Conservation (phyloP, 2,888 invertebrate genomes). For the Epinotia brunnichana region DNA sequence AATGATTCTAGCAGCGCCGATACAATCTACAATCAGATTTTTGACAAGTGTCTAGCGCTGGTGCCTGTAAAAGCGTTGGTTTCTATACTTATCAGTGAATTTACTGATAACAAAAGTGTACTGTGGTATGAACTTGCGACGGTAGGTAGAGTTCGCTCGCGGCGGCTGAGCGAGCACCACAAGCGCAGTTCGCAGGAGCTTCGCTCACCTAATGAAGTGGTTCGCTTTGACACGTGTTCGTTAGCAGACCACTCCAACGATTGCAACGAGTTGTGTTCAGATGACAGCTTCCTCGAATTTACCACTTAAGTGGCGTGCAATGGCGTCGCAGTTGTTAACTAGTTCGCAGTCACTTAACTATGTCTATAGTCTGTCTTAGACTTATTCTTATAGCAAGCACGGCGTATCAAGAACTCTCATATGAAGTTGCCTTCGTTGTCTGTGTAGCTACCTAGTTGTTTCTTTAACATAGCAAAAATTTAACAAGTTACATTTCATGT, state of each 20-base stretch:
- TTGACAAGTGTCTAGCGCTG: not conserved
- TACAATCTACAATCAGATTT: not conserved
- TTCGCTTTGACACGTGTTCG: constrained; percentile 83
- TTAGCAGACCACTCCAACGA: constrained; percentile 80
- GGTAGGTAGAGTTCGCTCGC: constrained; percentile 39
- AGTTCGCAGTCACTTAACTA: constrained; percentile 65
- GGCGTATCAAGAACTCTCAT: not conserved
- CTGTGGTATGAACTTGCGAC: constrained; percentile 7
- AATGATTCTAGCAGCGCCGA: not conserved
- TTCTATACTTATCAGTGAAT: not conserved
- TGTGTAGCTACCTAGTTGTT: not conserved
- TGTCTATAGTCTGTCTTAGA: constrained; percentile 47
- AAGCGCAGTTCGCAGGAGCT: constrained; percentile 58
- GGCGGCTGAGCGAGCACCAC: constrained; percentile 48
- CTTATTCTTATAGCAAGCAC: constrained; percentile 43
- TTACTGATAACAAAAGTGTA: not conserved
- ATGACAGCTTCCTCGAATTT: constrained; percentile 80
- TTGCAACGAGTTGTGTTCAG: constrained; percentile 75
- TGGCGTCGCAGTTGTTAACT: constrained; percentile 71
- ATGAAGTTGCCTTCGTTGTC: not conserved
- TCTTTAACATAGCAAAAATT: not conserved
- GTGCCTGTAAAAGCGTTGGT: not conserved
- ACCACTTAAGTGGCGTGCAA: constrained; percentile 79
- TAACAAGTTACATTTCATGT: not conserved
- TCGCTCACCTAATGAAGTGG: constrained; percentile 83